Evolutionary conservation across 2,113 vertebrate species (phyloP).

Genomic region (Pungitius pungitius): DNA sequence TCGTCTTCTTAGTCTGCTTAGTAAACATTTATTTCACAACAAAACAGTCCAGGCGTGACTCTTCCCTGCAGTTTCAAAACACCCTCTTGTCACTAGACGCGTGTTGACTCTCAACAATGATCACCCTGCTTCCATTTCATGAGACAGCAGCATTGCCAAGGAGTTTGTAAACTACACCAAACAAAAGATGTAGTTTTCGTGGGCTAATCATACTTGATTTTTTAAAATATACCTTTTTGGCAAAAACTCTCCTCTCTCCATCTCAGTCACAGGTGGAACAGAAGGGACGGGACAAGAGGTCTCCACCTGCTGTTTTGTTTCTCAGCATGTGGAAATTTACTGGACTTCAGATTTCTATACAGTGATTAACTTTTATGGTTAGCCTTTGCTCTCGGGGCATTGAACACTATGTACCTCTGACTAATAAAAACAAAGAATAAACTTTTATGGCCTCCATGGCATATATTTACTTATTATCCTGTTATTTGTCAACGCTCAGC

Average conservation of each 20-base stretch:
- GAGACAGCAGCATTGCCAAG: conserved; percentile 32
- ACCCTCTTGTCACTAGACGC: conserved; percentile 12
- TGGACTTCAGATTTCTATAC: conserved; percentile 84
- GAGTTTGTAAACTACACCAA: conserved; percentile 64
- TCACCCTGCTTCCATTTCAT: conserved; percentile 38
- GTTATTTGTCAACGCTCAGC: conserved; percentile 80
- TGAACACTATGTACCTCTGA: conserved; percentile 81
- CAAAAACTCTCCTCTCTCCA: conserved; percentile 24
- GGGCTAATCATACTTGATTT: conserved; percentile 3
- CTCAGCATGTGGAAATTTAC: conserved; percentile 84
- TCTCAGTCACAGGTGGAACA: conserved; percentile 37
- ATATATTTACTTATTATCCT: conserved; percentile 81
- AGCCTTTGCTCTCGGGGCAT: conserved; percentile 80
- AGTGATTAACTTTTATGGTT: conserved; percentile 87
- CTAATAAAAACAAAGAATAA: conserved; percentile 86
- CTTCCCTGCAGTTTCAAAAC: conserved; percentile 39
- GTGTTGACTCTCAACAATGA: conserved; percentile 36
- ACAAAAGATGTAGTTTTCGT: conserved; percentile 59
- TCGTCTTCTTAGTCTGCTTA: conserved; percentile 9
- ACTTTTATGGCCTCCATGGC: conserved; percentile 81
- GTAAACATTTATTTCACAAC: conserved; percentile 61
- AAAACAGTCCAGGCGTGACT: conserved; percentile 39
- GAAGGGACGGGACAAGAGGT: conserved; percentile 27
- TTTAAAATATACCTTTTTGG: neutral
- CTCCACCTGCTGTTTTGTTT: conserved; percentile 75